Conservation (phyloP, 2,113 vertebrate genomes). For the Halcyon malimbica region DNA sequence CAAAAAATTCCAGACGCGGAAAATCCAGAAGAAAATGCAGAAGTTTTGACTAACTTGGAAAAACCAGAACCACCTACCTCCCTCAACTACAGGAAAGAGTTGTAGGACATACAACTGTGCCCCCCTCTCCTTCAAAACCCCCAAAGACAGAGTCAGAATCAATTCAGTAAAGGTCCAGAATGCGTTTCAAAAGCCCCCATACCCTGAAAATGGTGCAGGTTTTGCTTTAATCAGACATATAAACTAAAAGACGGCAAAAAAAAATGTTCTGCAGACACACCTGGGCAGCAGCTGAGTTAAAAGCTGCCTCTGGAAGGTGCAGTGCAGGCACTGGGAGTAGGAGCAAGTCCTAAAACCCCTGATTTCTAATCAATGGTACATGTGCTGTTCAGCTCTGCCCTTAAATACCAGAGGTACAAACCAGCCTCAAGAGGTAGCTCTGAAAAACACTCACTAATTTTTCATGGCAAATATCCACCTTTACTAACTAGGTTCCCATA, state of each 20-base stretch:
- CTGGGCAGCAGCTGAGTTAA: background rate
- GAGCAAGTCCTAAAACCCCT: background rate
- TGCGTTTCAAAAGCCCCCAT: accelerated
- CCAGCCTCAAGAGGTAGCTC: background rate
- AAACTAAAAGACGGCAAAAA: background rate
- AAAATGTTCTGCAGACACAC: background rate
- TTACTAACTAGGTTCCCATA: background rate
- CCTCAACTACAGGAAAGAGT: background rate
- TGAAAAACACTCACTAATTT: background rate
- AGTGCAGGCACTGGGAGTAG: background rate
- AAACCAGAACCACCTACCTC: background rate
- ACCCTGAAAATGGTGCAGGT: background rate
- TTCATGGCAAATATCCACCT: background rate
- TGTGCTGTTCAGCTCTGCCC: background rate
- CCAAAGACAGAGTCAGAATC: background rate
- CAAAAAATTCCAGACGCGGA: background rate
- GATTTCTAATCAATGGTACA: accelerated
- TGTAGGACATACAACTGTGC: background rate
- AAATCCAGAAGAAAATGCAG: background rate
- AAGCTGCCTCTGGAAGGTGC: background rate
- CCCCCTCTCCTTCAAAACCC: background rate
- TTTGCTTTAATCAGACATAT: background rate
- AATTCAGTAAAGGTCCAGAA: background rate
- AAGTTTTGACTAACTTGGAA: background rate
- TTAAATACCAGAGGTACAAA: background rate